Evolutionary conservation across 1,140 invertebrate species (phyloP), one percentile per base, ranked within the genome.

Genomic region (Hydropsyche tenuis): DNA sequence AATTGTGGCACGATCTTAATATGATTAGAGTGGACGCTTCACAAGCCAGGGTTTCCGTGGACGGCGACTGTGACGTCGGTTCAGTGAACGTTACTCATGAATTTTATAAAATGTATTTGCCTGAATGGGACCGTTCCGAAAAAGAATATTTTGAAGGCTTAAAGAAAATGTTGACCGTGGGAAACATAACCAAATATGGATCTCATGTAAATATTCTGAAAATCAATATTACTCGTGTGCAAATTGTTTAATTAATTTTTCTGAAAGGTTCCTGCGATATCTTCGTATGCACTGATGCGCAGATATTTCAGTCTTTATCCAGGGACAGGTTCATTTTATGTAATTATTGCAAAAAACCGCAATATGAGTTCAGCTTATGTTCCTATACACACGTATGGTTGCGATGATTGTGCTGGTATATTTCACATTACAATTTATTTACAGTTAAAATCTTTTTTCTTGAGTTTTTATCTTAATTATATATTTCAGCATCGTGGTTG

Each of bases 311-410:
- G 84, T 79, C 81, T 84, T 20, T 90, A 90, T 79, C 79, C 78
- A 18, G 89, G 89, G 51, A 86, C 82, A n/a, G 89, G 87, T 69
- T 85, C 85, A 27, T 81, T 90, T 64, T 89, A 88, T 77, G 86
- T 79, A 12, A 81, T 89, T 63, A 80, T 90, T 16, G 87, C 87
- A 9, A 84, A 79, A 30, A 84, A 83, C 78, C 76, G 73, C 65
- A 79, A 82, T 76, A 72, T 79, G 23, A 81, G 82, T 46, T 83
- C 88, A 48, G 84, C 85, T 7, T 91, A 91, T 78, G 85, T 90
- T 12, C 89, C 90, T 11, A 80, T 82, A 16, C 81, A 87, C 65
- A 88, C 88, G 2, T 90, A 89, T 80, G 87, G 84, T n/a, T 90
- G 89, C 81, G 81, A 85, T 79, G 75, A 82, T 22, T 12, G 77